Conservation (phyloP, 2,888 invertebrate species). For the Neuroscelio doddi region DNA sequence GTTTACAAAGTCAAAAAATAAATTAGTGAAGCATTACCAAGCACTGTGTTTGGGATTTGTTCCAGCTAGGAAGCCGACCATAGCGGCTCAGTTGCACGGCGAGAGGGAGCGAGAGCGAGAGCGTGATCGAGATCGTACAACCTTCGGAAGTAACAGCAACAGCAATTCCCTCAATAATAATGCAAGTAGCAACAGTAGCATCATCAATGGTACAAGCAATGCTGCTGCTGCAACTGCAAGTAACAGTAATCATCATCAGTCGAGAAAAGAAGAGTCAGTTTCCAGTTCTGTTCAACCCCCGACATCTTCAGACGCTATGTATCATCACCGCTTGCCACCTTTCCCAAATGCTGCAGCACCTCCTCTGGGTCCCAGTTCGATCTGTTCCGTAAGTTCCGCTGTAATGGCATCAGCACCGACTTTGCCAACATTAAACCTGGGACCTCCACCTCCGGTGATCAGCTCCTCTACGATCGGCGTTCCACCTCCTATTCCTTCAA, state of each 20-base stretch:
- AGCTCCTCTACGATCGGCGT: constrained; percentile 59
- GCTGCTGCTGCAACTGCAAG: constrained; percentile 28
- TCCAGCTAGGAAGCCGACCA: constrained; percentile 78
- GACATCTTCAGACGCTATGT: constrained; percentile 49
- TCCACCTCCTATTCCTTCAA: constrained; percentile 55
- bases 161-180: constrained; percentile 20
- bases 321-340: constrained; percentile 58
- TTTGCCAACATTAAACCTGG: constrained; percentile 56
- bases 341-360: constrained; percentile 58
- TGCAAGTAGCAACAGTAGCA: constrained; percentile 34
- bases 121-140: constrained; percentile 63
- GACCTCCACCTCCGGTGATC: constrained; percentile 49
- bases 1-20: constrained; percentile 25
- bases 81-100: constrained; percentile 74
- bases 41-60: constrained; percentile 73
- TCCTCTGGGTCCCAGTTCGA: constrained; percentile 56
- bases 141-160: constrained; percentile 17
- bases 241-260: constrained; percentile 53
- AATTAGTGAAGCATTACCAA: constrained; percentile 67
- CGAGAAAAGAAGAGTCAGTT: constrained; percentile 59
- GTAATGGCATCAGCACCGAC: constrained; percentile 52
- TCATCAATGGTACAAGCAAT: constrained; percentile 21
- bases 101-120: constrained; percentile 74
- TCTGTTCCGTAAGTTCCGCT: constrained; percentile 61
- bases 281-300: constrained; percentile 17